Evolutionary conservation across 2,888 invertebrate genomes (phyloP).

Genomic region (Gonocerus acuteangulatus): DNA sequence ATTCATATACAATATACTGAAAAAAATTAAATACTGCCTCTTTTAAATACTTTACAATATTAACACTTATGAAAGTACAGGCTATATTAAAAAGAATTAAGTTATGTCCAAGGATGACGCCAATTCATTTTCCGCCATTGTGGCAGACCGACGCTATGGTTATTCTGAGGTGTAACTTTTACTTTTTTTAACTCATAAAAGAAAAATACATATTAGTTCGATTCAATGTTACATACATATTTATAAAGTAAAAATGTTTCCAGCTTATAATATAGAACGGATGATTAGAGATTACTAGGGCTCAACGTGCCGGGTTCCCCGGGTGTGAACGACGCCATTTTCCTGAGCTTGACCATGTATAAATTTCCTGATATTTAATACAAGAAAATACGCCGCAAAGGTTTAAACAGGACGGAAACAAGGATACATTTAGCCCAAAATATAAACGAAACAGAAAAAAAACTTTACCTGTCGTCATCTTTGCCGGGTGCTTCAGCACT

Average conservation of each 20-base stretch:
- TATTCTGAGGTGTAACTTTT: neutral
- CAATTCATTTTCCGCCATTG: conserved; percentile 25
- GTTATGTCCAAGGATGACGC: conserved; percentile 11
- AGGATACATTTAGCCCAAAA: conserved; percentile 6
- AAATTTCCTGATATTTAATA: conserved; percentile 11
- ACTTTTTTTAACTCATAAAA: neutral
- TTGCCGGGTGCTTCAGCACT: conserved; percentile 68
- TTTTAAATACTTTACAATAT: conserved; percentile 9
- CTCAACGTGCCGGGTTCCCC: conserved; percentile 17
- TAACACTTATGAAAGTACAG: conserved; percentile 18
- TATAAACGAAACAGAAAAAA: conserved; percentile 8
- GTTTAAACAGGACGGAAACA: conserved; percentile 26
- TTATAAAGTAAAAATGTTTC: conserved; percentile 20
- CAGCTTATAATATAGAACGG: conserved; percentile 27
- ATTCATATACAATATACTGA: conserved; percentile 12
- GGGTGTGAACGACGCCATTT: conserved; percentile 27
- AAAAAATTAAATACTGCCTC: neutral
- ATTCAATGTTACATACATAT: conserved; percentile 6
- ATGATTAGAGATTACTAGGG: conserved; percentile 31
- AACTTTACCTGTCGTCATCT: conserved; percentile 55
- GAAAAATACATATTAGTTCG: conserved; percentile 13
- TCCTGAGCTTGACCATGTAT: conserved; percentile 2
- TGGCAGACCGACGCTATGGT: conserved; percentile 31
- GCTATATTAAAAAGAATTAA: conserved; percentile 14
- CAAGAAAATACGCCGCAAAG: conserved; percentile 21